Conservation (phyloP, 2,113 vertebrate genomes). For the Pomatorhinus ruficollis region DNA sequence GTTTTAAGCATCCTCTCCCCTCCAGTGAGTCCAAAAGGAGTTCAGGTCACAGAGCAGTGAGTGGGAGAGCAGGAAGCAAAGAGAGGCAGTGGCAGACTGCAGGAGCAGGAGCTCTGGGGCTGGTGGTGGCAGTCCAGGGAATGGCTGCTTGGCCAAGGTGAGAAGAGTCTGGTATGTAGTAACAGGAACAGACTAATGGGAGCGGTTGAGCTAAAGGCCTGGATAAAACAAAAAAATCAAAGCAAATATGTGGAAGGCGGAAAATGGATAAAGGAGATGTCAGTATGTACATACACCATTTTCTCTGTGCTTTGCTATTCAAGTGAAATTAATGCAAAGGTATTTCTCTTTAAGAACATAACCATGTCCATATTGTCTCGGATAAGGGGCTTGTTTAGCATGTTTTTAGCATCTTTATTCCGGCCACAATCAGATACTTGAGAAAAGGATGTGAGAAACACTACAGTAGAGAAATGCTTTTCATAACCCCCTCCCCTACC, state of each 20-base stretch:
- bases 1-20: background rate
- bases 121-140: background rate
- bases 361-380: background rate
- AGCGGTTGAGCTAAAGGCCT: background rate
- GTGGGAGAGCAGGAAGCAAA: background rate
- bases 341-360: background rate
- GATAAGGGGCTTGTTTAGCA: background rate
- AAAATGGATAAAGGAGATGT: background rate
- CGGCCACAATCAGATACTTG: background rate
- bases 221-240: background rate
- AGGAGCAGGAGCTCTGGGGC: background rate
- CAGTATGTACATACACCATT: accelerated
- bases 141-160: background rate
- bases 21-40: background rate
- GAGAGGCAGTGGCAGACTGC: background rate
- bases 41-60: background rate
- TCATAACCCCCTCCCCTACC: background rate
- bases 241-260: background rate
- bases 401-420: background rate
- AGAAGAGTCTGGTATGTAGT: background rate
- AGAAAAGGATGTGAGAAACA: background rate
- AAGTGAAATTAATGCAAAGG: background rate
- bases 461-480: background rate
- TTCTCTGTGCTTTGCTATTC: background rate
- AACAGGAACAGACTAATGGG: background rate